Evolutionary conservation across 2,113 vertebrate species (phyloP), one percentile per base, ranked within the genome.

Genomic region (Hypanus sabinus): DNA sequence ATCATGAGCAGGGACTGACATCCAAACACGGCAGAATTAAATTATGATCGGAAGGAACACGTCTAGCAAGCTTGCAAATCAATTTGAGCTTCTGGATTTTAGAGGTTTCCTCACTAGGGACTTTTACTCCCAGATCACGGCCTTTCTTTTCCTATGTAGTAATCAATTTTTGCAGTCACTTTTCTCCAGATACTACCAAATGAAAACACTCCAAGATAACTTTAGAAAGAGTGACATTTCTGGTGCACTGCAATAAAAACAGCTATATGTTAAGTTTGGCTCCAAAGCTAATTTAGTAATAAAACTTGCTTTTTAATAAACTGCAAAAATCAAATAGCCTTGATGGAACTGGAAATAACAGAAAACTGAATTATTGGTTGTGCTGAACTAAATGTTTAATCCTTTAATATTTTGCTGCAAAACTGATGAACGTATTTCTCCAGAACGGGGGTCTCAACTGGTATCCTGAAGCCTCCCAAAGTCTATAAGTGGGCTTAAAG

Each of bases 131-230:
- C 60, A 65, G 60, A 90, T 20, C 85, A 65, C 16, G 16, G 30
- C 5, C 30, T 6, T 90, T 33, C 85, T 90, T 20, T 90, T 90
- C 57, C 85, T 33, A 60, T 33, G 30, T 33, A 65, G 30, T 33
- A 90, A 90, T 90, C 85, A 90, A 14, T 90, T 85, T 90, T n/a
- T 57, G 60, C 57, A 88, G 83, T 87, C 55, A 22, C n/a, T 87
- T 62, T 60, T n/a, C 85, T 88, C 60, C 30, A 65, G 60, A 1
- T 30, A 33, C 16, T 65, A 16, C 30, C 16, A 90, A 6, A 30
- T 90, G 85, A 36, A n/a, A 90, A 90, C 30, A 68, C 60, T 65
- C 85, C 85, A 90, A 20, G 6, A 65, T 88, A 65, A 65, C 30
- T 90, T 33, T 16, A 60, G 83, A 30, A 55, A 62, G 83, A 62